Evolutionary conservation across 2,797 vertebrate species (phyloP), one percentile per base, ranked within the genome.

Genomic region (Crocidura indochinensis): DNA sequence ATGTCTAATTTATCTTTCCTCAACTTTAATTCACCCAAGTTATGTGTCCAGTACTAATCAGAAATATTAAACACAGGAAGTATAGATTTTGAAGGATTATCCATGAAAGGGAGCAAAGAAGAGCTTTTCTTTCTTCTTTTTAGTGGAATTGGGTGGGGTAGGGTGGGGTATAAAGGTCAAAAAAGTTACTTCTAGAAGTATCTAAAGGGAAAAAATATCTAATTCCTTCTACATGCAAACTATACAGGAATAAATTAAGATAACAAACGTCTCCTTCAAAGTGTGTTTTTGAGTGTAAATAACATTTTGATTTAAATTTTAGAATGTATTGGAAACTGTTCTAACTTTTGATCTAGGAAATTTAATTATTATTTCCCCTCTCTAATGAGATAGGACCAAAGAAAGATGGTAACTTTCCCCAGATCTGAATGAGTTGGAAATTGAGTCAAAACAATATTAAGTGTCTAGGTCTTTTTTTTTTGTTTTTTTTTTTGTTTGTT

Each of bases 111-210:
- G 3, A 46, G 0, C 7, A 85, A 5, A 26, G 0, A 49, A 62
- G 17, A 64, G 31, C 22, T 56, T 69, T 81, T 84, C 67, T 51
- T 60, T 60, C 20, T 17, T 53, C 14, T 53, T 53, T 10, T 14
- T 20, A 20, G 56, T 7, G 56, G 38, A 38, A 38, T 38, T 38
- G 38, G 38, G 5, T 38, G 38, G 38, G 14, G 56, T 56, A 20
- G 56, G 19, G 56, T 20, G 15, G 56, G 14, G 56, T 38, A 5
- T 78, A 88, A 8, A 11, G 38, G 8, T 2, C 5, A 87, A 90
- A 89, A 76, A 11, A 75, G 74, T 68, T 62, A 90, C 56, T 46
- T 1, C 85, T 69, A 27, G 62, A 88, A 88, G 7, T 56, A 49
- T 72, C 84, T 38, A 38, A 74, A 46, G 60, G 76, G 19, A 90